A percentile compares a stretch with the other conserved stretches of the same genome.
These are phyloP conservation scores for Turnix velox DNA, from an alignment of 2,113 vertebrate species.

Conservation along the genomic window DNA sequence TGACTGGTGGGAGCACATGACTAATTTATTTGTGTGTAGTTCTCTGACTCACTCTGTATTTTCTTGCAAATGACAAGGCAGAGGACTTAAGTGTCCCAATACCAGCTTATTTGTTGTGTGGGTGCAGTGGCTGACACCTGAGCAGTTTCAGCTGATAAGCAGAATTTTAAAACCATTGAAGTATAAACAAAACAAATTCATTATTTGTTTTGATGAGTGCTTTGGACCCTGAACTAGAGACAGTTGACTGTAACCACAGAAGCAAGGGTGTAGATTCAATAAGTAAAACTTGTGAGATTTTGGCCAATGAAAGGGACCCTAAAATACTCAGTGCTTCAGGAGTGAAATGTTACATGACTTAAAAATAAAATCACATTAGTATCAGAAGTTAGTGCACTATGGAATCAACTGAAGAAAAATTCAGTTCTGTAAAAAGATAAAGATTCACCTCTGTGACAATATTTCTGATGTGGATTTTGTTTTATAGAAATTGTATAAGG, in stretches of 20 bases:
- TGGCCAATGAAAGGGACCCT: neutral
- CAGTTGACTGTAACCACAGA: neutral
- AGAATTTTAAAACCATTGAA: neutral
- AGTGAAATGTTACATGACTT: neutral
- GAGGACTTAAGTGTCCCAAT: neutral
- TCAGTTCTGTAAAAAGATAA: neutral
- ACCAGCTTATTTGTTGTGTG: neutral
- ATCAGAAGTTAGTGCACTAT: neutral
- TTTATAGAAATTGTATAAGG: neutral
- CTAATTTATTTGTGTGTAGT: neutral
- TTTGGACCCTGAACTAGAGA: neutral
- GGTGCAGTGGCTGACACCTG: neutral
- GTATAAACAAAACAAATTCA: neutral
- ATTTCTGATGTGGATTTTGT: neutral
- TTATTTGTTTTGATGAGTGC: neutral
- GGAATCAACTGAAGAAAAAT: neutral
- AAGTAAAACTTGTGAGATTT: neutral
- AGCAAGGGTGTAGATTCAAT: neutral
- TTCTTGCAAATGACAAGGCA: neutral
- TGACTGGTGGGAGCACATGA: neutral
- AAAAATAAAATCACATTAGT: neutral
- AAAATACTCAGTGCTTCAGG: neutral
- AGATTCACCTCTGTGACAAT: too few relatives aligned
- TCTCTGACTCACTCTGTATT: neutral
- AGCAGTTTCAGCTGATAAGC: neutral